These are phyloP conservation scores for Psittacula echo DNA, from an alignment of 2,797 vertebrate genomes.

Conservation along the genomic window DNA sequence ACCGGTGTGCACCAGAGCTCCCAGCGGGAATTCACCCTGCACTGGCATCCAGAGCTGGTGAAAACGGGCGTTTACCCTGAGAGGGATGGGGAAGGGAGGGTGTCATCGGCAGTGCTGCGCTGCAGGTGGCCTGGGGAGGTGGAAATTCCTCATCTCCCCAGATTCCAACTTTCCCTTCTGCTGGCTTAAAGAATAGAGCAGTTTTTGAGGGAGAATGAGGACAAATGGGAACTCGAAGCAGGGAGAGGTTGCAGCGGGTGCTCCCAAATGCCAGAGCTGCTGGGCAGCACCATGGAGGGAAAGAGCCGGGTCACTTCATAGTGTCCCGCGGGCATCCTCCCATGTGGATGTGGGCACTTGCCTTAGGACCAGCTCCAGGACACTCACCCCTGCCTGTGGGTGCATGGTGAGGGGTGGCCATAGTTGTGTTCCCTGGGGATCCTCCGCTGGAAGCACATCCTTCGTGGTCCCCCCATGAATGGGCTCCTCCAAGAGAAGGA, in stretches of 20 bases:
- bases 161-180: neutral
- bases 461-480: neutral
- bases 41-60: rapidly evolving
- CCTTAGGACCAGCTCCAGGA: neutral
- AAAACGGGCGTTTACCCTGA: neutral
- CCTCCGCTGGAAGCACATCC: neutral
- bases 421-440: neutral
- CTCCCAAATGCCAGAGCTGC: neutral
- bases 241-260: neutral
- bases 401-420: neutral
- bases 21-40: neutral
- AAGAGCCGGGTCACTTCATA: rapidly evolving
- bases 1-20: neutral
- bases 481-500: neutral
- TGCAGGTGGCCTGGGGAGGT: neutral
- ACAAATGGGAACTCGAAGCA: neutral
- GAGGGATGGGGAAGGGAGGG: neutral
- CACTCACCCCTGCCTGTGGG: rapidly evolving
- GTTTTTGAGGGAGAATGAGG: neutral
- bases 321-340: neutral
- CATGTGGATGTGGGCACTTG: neutral
- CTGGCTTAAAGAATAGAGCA: neutral
- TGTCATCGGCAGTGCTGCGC: neutral
- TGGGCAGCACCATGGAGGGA: neutral
- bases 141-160: neutral